phyloP scores from a whole-genome alignment of 2,888 invertebrate species.

The Melolontha melolontha region DNA sequence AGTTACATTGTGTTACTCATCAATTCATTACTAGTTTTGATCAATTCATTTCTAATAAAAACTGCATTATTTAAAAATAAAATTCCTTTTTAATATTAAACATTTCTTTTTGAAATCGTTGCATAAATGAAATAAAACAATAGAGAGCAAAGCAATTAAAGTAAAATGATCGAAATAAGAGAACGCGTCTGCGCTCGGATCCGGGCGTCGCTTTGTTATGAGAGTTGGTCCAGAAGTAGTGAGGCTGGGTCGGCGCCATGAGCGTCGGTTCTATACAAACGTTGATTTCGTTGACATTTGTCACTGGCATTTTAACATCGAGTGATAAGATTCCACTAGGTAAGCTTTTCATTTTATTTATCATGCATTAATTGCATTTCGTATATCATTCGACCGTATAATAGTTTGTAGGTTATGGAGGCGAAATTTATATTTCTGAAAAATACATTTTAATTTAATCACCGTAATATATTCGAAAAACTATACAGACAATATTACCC shows the following conservation, averaged over 20 bases:
- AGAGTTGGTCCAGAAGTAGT: conserved; percentile 60
- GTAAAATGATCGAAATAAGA: conserved; percentile 53
- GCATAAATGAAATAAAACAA: conserved; percentile 40
- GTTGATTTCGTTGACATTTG: conserved; percentile 57
- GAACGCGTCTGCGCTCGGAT: conserved; percentile 57
- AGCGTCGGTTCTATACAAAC: conserved; percentile 54
- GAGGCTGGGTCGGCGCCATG: conserved; percentile 62
- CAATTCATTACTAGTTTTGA: too few species aligned
- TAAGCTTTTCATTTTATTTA: conserved; percentile 52
- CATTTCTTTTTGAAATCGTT: conserved; percentile 18
- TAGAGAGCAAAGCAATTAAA: conserved; percentile 49
- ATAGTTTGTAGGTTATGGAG: too few species aligned
- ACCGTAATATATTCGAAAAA: too few species aligned
- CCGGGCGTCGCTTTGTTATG: conserved; percentile 60
- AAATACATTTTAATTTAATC: too few species aligned
- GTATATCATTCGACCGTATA: too few species aligned
- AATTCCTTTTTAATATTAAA: neutral
- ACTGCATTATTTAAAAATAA: too few species aligned
- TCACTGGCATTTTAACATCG: conserved; percentile 54
- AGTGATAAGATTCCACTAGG: conserved; percentile 63
- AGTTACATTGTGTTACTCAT: too few species aligned
- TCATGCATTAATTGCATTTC: too few species aligned
- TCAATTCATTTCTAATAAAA: too few species aligned
- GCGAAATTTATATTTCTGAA: too few species aligned
- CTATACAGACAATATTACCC: too few species aligned